Evolutionary conservation across 2,888 invertebrate species (phyloP), one percentile per base, ranked within the genome.

Genomic region (Tenodera sinensis): DNA sequence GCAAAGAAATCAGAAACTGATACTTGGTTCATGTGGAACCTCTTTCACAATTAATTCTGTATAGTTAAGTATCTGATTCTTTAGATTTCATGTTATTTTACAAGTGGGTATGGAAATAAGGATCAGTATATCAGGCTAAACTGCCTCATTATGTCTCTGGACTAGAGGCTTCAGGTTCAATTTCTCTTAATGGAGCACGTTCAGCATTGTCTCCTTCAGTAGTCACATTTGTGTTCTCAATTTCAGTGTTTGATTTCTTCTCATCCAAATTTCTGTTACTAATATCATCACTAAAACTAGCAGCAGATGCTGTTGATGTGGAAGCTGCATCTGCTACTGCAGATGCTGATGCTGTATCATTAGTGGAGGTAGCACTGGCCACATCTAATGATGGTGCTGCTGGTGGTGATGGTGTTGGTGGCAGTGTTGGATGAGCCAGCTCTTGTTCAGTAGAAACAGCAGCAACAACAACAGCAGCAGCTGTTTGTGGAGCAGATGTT

Each of bases 401-500:
- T 83, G 83, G 8, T 28, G 27, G n/a, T 83, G 83, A 20, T 14
- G 83, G 15, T 15, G 83, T 25, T 20, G 83, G 8, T 83, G 28
- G 28, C 14, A 27, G 8, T 83, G 9, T 0, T 83, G 83, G 15
- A 25, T 7, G 82, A 20, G 27, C 71, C 47, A 20, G 54, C 20
- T 20, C 54, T 71, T 7, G 54, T 0, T 90, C 94, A 94, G 92
- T 92, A 93, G 93, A 3, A 71, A 20, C 54, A 20, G 54, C 15
- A 54, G 54, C 15, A 54, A 30, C 15, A 54, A 4, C 91, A 42
- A 4, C 54, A 54, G 15, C 54, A 8, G 14, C 54, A 15, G 15
- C 54, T 54, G 92, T 91, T 88, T 91, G 92, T 27, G 86, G 86
- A 20, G 86, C n/a, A 27, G 85, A 25, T 15, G 25, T 3, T 42